These are phyloP conservation scores for Platyrinchus mystaceus DNA, from an alignment of 2,797 vertebrate species.

Conservation along the genomic window DNA sequence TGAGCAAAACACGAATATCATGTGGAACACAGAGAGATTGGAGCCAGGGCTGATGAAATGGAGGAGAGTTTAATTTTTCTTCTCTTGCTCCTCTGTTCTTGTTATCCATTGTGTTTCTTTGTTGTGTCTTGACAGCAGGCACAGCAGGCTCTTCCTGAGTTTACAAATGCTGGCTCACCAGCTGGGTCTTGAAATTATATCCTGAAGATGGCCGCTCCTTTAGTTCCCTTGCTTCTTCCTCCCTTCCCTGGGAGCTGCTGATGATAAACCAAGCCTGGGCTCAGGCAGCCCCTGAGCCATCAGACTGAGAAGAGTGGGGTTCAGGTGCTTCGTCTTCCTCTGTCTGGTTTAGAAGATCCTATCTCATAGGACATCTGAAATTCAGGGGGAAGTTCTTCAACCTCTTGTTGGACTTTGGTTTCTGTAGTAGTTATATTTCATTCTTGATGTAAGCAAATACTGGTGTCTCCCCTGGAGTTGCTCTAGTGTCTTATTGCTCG, in stretches of 20 bases:
- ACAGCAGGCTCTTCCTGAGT: not conserved
- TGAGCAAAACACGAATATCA: not conserved
- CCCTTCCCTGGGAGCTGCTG: not conserved
- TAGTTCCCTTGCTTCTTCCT: not conserved
- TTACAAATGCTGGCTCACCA: not conserved
- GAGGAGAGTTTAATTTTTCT: not conserved
- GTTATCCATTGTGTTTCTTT: not conserved
- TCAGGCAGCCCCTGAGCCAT: not conserved
- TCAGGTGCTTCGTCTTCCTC: not conserved
- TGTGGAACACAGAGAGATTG: not conserved
- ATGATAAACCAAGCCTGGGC: not conserved
- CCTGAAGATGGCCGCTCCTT: not conserved
- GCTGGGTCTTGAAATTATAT: not conserved
- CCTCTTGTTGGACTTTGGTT: not conserved
- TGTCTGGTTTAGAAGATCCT: not conserved
- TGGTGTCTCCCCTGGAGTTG: constrained; percentile 1
- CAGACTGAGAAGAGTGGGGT: rapidly evolving
- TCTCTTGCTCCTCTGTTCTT: not conserved
- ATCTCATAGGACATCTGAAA: not conserved
- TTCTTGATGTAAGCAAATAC: not conserved
- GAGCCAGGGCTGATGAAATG: not conserved
- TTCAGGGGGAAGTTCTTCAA: not conserved
- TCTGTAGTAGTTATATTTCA: not conserved
- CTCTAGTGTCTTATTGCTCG: not conserved
- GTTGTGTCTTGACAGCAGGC: not conserved